A percentile compares a stretch with the other conserved stretches of the same genome.
Evolutionary conservation across 2,113 vertebrate genomes (phyloP).

Genomic region (Aegotheles bennettii): DNA sequence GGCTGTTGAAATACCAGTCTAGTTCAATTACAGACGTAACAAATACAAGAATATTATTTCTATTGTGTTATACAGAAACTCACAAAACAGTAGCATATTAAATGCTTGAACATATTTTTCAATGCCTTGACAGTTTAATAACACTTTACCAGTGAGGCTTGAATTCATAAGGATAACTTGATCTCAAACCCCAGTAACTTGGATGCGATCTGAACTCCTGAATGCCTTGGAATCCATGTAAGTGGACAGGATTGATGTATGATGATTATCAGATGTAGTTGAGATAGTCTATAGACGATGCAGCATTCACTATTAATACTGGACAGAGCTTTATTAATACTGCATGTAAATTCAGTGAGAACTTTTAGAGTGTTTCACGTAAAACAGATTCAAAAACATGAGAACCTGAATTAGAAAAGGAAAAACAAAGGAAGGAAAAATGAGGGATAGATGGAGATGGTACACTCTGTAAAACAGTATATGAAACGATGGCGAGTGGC

Average conservation of each 20-base stretch:
- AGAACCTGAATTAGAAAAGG: not conserved
- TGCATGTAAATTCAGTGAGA: not conserved
- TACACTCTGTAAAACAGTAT: not conserved
- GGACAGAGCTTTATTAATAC: not conserved
- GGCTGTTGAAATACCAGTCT: not conserved
- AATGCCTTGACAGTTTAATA: not conserved
- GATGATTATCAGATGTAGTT: not conserved
- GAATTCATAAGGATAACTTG: not conserved
- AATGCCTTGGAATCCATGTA: not conserved
- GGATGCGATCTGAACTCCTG: not conserved
- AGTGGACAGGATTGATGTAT: not conserved
- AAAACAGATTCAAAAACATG: not conserved
- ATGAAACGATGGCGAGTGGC: not conserved
- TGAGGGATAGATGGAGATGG: not conserved
- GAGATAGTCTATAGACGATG: not conserved
- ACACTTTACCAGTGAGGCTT: not conserved
- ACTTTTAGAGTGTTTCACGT: not conserved
- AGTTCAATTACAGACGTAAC: not conserved
- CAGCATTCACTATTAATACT: not conserved
- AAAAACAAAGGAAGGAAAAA: not conserved
- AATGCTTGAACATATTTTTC: not conserved
- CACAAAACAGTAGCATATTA: not conserved
- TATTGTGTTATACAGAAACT: not conserved
- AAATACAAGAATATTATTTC: not conserved
- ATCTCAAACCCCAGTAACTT: not conserved